A percentile compares a stretch with the other conserved stretches of the same genome.
These are phyloP conservation scores for Siniperca undulata DNA, from an alignment of 2,797 vertebrate species.

Conservation along the genomic window DNA sequence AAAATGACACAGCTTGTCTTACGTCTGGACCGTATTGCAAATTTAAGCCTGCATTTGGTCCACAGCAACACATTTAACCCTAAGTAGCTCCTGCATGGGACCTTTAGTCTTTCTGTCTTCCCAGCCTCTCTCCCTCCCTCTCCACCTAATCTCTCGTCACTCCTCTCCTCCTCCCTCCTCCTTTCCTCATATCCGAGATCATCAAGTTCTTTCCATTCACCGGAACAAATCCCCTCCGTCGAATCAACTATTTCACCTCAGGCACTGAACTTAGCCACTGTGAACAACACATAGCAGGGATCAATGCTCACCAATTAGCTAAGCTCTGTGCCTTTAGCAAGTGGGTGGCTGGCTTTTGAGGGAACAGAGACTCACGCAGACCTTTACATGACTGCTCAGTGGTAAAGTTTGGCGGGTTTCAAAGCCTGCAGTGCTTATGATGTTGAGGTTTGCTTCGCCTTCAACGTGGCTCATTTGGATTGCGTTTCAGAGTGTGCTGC, in stretches of 20 bases:
- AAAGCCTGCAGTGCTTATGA: conserved; percentile 24
- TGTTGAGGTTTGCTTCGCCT: conserved; percentile 37
- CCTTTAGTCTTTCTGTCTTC: conserved; percentile 8
- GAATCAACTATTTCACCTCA: conserved; percentile 87
- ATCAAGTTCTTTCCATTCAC: conserved; percentile 77
- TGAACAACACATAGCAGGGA: conserved; percentile 89
- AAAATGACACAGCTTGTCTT: conserved; percentile 17
- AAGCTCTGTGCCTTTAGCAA: conserved; percentile 90
- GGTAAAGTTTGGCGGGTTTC: conserved; percentile 45
- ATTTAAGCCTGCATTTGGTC: conserved; percentile 28
- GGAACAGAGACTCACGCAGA: conserved; percentile 65
- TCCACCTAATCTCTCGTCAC: conserved; percentile 50
- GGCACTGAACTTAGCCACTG: conserved; percentile 93
- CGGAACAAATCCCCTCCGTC: conserved; percentile 74
- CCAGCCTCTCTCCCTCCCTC: conserved; percentile 4
- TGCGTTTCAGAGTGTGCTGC: conserved; percentile 24
- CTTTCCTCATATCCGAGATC: conserved; percentile 73
- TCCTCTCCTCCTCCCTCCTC: conserved; percentile 43
- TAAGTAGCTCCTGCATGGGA: neutral
- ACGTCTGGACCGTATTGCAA: conserved; percentile 19
- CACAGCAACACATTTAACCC: conserved; percentile 18
- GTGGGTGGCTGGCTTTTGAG: conserved; percentile 70
- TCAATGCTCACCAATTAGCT: conserved; percentile 92
- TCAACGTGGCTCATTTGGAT: conserved; percentile 12
- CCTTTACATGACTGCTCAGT: conserved; percentile 67